Conservation (phyloP, 2,888 invertebrate species). For the Oxystoma pomonae region DNA sequence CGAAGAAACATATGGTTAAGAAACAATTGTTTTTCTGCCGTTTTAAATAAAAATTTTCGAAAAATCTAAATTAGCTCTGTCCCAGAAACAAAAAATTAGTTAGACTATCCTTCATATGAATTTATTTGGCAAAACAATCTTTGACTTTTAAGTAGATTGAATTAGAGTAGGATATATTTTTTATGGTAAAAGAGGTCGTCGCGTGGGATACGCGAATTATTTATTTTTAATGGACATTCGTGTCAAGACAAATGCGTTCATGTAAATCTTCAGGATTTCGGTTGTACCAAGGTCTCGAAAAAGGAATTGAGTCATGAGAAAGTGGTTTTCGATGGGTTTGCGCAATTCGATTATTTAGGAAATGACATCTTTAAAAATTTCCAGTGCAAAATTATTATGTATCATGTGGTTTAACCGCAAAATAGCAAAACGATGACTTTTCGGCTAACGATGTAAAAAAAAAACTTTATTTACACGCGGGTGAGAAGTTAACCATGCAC, state of each 20-base stretch:
- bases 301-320: neutral
- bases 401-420: too few relatives aligned
- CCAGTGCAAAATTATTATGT: too few relatives aligned
- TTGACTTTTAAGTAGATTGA: neutral
- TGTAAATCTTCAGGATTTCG: neutral
- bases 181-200: neutral
- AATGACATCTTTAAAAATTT: neutral
- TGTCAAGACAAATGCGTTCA: neutral
- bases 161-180: neutral
- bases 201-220: neutral
- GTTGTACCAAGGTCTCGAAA: neutral
- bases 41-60: neutral
- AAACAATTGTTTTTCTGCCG: neutral
- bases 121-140: too few relatives aligned
- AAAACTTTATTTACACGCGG: too few relatives aligned
- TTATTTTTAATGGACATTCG: neutral
- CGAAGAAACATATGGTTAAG: slow-evolving; percentile 17
- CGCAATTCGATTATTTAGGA: neutral
- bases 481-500: too few relatives aligned
- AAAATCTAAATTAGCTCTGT: too few relatives aligned
- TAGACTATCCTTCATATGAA: too few relatives aligned
- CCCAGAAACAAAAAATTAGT: too few relatives aligned
- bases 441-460: too few relatives aligned
- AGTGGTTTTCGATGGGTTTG: neutral
- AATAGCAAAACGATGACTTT: too few relatives aligned